Base-by-base conservation (phyloP, 2,888 invertebrate species). In the Rhynchonema sp. region DNA sequence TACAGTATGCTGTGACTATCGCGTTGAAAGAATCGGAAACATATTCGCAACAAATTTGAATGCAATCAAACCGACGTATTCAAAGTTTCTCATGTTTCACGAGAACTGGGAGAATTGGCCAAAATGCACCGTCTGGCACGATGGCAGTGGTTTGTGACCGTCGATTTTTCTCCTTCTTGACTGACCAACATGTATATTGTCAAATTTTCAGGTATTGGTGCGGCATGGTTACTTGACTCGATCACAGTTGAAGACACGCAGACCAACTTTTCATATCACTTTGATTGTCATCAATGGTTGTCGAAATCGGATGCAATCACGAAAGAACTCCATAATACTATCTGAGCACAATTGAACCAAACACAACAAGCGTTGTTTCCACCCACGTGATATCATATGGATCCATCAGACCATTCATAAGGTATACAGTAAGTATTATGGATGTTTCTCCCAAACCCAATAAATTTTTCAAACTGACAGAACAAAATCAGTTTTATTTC, bases 211-310 rank as follows among this genome's bases (percentile, higher is more conserved):
- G 74, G 73, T 53, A 62, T 74, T 53, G 73, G 73, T 26, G 67
- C 74, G 23, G 68, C 73, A 2, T 74, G 74, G 74, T 74, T 74
- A 61, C 64, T 73, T 59, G 65, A 65, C 9, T 65, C 66, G 38
- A 68, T 74, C 30, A 73, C 73, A 58, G 70, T 74, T 25, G 68
- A 70, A 58, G 74, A 74, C 61, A 26, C 64, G 30, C 64, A 60
- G 1, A 70, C 64, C 2, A 65, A 66, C 57, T 68, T 67, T 59
- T 62, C 62, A 9, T 74, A 68, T 64, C 67, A 67, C 56, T 75
- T 75, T 67, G 68, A 68, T 38, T 75, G 75, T 65, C 67, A 73
- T 62, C 68, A 70, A 61, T 75, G 75, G 74, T 65, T 75, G 59
- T 73, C 73, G 9, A 71, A 68, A 62, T 67, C 66, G 9, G 72